These are phyloP conservation scores for Lasioglossum villosulum DNA, from an alignment of 2,888 invertebrate genomes.

Conservation along the genomic window DNA sequence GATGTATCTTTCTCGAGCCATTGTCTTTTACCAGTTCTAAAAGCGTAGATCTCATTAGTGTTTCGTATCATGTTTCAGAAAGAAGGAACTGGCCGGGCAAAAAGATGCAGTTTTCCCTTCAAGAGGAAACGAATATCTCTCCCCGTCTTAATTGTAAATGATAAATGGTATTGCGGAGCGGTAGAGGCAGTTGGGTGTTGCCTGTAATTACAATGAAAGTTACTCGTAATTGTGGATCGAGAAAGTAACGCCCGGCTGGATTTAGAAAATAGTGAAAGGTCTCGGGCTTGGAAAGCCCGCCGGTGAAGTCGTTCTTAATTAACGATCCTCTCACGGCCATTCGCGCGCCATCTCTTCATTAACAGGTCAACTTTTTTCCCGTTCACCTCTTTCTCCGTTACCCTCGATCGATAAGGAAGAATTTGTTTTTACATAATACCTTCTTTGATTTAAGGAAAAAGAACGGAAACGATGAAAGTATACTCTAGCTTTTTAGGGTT, in stretches of 20 bases:
- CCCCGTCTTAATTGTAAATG: slow-evolving; percentile 67
- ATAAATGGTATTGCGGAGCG: slow-evolving; percentile 58
- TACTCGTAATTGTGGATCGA: slow-evolving; percentile 70
- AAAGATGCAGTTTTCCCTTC: slow-evolving; percentile 12
- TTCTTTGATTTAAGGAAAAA: neutral
- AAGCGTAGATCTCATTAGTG: neutral
- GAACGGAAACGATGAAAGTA: neutral
- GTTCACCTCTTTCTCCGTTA: neutral
- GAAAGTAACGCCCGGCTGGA: slow-evolving; percentile 71
- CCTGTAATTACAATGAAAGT: slow-evolving; percentile 75
- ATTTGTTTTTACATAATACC: neutral
- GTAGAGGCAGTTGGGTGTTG: slow-evolving; percentile 47
- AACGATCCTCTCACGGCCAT: neutral
- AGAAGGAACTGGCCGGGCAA: neutral
- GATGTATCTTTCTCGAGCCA: too few relatives aligned
- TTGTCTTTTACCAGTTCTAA: neutral
- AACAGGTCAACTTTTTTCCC: neutral
- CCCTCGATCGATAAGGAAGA: slow-evolving; percentile 41
- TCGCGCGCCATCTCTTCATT: slow-evolving; percentile 23
- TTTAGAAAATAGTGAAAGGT: slow-evolving; percentile 58
- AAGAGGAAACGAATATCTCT: slow-evolving; percentile 44
- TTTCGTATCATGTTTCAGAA: neutral
- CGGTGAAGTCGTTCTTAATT: neutral
- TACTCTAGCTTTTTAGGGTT: neutral
- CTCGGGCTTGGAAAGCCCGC: neutral